phyloP scores from a whole-genome alignment of 2,888 invertebrate genomes.

The Mythimna vitellina region DNA sequence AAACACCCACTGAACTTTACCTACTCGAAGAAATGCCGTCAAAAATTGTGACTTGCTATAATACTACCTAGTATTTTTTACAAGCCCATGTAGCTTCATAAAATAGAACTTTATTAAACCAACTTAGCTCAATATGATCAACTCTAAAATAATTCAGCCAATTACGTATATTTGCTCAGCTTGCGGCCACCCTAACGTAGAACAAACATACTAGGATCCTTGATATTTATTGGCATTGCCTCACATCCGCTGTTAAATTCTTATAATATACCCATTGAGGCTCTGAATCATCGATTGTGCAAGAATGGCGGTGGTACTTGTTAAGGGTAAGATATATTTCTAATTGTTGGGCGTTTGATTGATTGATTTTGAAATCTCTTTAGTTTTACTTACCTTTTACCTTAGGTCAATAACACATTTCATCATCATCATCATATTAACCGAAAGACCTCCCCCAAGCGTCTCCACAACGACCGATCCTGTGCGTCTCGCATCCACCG shows the following conservation, averaged over 20 bases:
- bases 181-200: constrained; percentile 54
- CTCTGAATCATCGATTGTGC: constrained; percentile 76
- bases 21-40: too few species aligned
- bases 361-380: too few species aligned
- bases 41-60: background rate
- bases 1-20: too few species aligned
- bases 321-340: constrained; percentile 42
- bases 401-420: too few species aligned
- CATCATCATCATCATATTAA: too few species aligned
- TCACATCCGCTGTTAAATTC: constrained; percentile 75
- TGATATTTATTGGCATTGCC: constrained; percentile 77
- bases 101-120: background rate
- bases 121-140: background rate
- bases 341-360: background rate
- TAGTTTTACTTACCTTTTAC: too few species aligned
- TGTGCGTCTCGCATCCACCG: too few species aligned
- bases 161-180: constrained; percentile 31
- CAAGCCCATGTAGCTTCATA: background rate
- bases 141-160: constrained; percentile 1
- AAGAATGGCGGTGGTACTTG: constrained; percentile 66
- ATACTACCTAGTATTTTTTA: too few species aligned
- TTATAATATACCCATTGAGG: constrained; percentile 59
- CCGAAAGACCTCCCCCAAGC: too few species aligned
- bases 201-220: constrained; percentile 70
- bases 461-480: too few species aligned